Evolutionary conservation across 2,113 vertebrate species (phyloP), one percentile per base, ranked within the genome.

Genomic region (Melanocharis versteri): DNA sequence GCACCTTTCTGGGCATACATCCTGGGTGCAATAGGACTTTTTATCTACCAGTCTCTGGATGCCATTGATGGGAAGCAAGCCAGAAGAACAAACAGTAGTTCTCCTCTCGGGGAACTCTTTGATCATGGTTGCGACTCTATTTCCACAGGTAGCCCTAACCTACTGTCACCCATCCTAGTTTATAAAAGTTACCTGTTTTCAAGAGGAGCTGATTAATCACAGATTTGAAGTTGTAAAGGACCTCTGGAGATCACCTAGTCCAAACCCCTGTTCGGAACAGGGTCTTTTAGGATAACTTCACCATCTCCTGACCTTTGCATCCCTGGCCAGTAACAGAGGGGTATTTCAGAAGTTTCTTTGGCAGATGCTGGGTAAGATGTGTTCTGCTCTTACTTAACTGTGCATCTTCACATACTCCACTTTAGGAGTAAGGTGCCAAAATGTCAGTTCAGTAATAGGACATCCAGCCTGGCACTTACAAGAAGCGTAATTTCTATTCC

Each of bases 51-150:
- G 97, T 99, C 99, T 77, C 97, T 99, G 97, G 99, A 99, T 82
- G 99, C 99, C 76, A 99, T 99, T 82, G 99, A 99, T 71, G 99
- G 99, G 91, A 99, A 99, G 96, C 99, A 99, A 98, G 99, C 99
- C 48, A 97, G 99, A 97, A 98, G 99, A 96, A 99, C 99, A 48
- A 99, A 99, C 88, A 99, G 98, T 94, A 99, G 99, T 95, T 99
- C 99, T 14, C 97, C 99, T 12, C 98, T 99, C 4, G 99, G 99
- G 35, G 99, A 99, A 86, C 98, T 99, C 76, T 99, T 99, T 90
- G 99, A 99, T 97, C 99, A 99, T 91, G 99, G 99, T 92, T 99
- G 99, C 44, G 99, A 99, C 88, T 99, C 99, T 22, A 97, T 99
- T 96, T 99, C 99, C 65, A 99, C 99, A 98, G 99, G 99, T 99